phyloP scores from a whole-genome alignment of 2,113 vertebrate species.

The Puma concolor region DNA sequence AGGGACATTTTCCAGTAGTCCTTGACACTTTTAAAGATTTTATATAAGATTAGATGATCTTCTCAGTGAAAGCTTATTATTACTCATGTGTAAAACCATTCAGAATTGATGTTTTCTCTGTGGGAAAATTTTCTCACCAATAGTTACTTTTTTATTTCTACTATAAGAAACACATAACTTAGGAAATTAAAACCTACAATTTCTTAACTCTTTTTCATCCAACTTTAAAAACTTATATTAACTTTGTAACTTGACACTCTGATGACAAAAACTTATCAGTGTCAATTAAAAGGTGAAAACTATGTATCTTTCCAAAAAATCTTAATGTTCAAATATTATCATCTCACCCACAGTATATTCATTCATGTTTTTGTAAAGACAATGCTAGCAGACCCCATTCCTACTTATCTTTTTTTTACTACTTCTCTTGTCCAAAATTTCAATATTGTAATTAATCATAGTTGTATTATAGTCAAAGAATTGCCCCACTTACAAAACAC shows the following conservation, averaged over 20 bases:
- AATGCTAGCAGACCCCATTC: not conserved
- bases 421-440: not conserved
- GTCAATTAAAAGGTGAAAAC: constrained; percentile 20
- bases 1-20: not conserved
- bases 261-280: not conserved
- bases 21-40: not conserved
- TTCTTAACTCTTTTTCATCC: not conserved
- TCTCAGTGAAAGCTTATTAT: not conserved
- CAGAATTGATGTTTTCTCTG: not conserved
- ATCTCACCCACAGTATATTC: not conserved
- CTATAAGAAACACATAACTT: not conserved
- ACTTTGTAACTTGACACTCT: not conserved
- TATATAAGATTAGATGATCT: not conserved
- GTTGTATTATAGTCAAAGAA: not conserved
- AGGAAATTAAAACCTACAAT: not conserved
- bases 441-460: constrained; percentile 38
- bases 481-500: not conserved
- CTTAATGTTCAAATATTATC: not conserved
- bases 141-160: not conserved
- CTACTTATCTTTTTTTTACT: not conserved
- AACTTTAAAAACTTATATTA: not conserved
- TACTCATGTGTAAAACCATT: not conserved
- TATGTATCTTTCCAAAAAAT: not conserved
- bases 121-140: not conserved
- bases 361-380: not conserved